Evolutionary conservation across 2,888 invertebrate species (phyloP).

Genomic region (Tillus elongatus): DNA sequence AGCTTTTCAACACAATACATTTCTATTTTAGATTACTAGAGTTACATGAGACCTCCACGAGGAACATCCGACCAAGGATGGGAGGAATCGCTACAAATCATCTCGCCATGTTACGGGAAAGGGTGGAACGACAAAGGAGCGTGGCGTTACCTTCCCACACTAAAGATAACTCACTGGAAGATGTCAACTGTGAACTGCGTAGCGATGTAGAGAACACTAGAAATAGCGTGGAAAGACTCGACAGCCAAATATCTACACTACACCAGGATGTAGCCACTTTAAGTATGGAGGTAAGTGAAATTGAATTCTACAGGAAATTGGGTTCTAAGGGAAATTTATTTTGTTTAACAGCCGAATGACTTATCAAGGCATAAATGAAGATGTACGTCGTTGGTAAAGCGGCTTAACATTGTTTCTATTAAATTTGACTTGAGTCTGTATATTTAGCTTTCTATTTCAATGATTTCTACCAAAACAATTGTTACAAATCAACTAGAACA

Average conservation of each 20-base stretch:
- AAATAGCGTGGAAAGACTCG: conserved; percentile 59
- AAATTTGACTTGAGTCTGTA: too few species aligned
- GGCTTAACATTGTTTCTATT: too few species aligned
- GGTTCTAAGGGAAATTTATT: too few species aligned
- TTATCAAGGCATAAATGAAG: too few species aligned
- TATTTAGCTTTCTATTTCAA: too few species aligned
- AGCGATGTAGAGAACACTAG: conserved; percentile 36
- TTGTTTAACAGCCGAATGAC: too few species aligned
- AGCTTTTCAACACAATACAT: conserved; percentile 2
- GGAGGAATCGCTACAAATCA: conserved; percentile 39
- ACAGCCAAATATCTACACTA: conserved; percentile 70
- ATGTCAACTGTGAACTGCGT: conserved; percentile 47
- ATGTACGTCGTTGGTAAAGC: too few species aligned
- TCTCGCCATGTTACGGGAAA: conserved; percentile 50
- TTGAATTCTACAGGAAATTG: too few species aligned
- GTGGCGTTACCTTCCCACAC: conserved; percentile 46
- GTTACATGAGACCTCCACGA: conserved; percentile 31
- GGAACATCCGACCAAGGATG: conserved; percentile 26
- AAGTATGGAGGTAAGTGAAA: conserved; percentile 60
- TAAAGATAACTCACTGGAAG: conserved; percentile 52
- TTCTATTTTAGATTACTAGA: conserved; percentile 33
- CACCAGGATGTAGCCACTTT: conserved; percentile 81
- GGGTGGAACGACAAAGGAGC: conserved; percentile 60
- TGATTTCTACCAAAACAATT: too few species aligned
- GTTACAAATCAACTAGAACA: too few species aligned